A percentile compares a stretch with the other conserved stretches of the same genome.
Conservation (phyloP, 2,888 invertebrate genomes). For the Portevinia maculata region DNA sequence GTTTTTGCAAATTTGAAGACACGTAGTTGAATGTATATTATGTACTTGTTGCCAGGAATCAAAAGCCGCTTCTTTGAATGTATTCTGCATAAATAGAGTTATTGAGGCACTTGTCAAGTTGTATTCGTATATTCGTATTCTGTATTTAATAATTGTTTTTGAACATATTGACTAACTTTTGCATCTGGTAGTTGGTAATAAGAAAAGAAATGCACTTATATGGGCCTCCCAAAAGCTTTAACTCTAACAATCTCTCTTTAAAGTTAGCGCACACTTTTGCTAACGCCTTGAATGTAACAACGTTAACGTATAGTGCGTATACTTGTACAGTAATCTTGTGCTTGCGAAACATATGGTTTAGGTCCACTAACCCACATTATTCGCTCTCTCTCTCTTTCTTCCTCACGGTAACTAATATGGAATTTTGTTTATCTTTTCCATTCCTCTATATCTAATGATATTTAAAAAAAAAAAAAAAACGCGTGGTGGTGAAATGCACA, state of each 20-base stretch:
- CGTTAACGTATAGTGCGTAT: constrained; percentile 7
- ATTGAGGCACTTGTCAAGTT: constrained; percentile 15
- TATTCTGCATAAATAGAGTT: constrained; percentile 31
- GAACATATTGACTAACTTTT: not conserved
- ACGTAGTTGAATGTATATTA: constrained; percentile 49
- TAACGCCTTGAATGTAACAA: constrained; percentile 42
- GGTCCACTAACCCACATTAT: constrained; percentile 65
- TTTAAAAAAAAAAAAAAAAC: constrained; percentile 25
- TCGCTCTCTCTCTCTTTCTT: constrained; percentile 25
- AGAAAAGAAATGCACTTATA: constrained; percentile 8
- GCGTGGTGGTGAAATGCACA: constrained; percentile 59
- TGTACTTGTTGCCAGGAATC: constrained; percentile 20
- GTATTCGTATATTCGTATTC: constrained; percentile 22
- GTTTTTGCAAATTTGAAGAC: constrained; percentile 37
- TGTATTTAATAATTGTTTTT: constrained; percentile 9
- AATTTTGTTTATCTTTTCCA: constrained; percentile 73
- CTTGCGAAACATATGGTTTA: constrained; percentile 61
- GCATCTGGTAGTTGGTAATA: constrained; percentile 29
- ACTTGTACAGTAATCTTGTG: constrained; percentile 41
- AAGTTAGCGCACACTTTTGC: constrained; percentile 33
- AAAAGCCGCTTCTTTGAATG: constrained; percentile 36
- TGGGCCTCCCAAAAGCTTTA: constrained; percentile 20
- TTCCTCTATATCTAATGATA: constrained; percentile 46
- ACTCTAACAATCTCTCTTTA: constrained; percentile 11
- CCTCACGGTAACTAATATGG: constrained; percentile 71